These are phyloP conservation scores for Psix sp. DNA, from an alignment of 1,140 invertebrate genomes.

Conservation along the genomic window DNA sequence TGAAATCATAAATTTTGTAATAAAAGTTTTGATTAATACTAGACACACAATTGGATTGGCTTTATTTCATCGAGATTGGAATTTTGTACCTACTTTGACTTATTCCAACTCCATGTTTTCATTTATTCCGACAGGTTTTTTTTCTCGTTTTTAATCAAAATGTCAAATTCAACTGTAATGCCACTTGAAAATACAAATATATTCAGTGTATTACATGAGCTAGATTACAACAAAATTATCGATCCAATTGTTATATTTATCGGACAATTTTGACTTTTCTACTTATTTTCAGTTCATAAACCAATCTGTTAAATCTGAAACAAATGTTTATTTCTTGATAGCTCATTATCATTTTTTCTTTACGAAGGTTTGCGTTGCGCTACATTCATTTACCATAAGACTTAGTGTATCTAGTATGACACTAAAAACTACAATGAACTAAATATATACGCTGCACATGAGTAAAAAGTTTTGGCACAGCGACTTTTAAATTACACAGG, in stretches of 20 bases:
- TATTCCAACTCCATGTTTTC: conserved; percentile 12
- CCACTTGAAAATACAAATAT: conserved; percentile 3
- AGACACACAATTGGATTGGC: neutral
- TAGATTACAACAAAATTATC: no score
- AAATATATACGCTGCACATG: conserved; percentile 33
- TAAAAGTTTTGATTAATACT: neutral
- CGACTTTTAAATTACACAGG: conserved; percentile 34
- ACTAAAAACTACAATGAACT: conserved; percentile 30
- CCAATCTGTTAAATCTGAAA: no score
- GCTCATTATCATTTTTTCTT: no score
- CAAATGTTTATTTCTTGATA: no score
- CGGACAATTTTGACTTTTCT: no score
- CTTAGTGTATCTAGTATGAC: conserved; percentile 11
- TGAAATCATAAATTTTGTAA: conserved; percentile 1
- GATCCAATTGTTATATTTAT: no score
- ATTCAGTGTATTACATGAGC: no score
- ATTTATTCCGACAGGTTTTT: conserved; percentile 23
- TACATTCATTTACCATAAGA: conserved; percentile 3
- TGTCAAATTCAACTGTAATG: conserved; percentile 16
- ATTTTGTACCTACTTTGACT: conserved; percentile 3
- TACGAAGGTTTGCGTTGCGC: neutral
- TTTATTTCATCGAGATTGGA: conserved; percentile 6
- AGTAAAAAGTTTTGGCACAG: conserved; percentile 40
- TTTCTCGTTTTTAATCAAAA: conserved; percentile 27
- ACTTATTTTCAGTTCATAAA: no score